Evolutionary conservation across 2,113 vertebrate genomes (phyloP), one percentile per base, ranked within the genome.

Genomic region (Malaclemys terrapin): DNA sequence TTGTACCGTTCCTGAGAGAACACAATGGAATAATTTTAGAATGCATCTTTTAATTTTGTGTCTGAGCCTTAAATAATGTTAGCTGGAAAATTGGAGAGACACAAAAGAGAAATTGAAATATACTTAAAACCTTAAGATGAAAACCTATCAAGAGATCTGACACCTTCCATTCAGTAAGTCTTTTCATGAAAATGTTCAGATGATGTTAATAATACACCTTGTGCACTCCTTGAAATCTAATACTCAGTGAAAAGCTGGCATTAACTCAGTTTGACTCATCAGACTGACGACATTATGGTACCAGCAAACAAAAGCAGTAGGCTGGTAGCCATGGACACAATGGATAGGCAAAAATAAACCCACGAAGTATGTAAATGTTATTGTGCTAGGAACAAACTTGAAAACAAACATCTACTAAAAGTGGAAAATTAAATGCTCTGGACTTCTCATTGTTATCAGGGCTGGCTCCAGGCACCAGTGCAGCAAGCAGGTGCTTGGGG

Each of bases 241-340:
- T 56, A 57, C 57, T 79, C 91, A 89, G 69, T 84, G 75, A 84
- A 84, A 92, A 85, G 81, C 50, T 80, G 57, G 35, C 57, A 89
- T 88, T 92, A 84, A 80, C 86, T 89, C 86, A 35, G 72, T 80
- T 56, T 75, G 86, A 92, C 54, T 80, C 75, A 78, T 78, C 80
- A 87, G 72, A 81, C 47, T 87, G 79, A 82, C 65, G 83, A 57
- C 80, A 84, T 80, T 69, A 72, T 84, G 57, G 56, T 88, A 72
- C 75, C 57, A 92, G 50, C 35, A 89, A 57, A 80, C 86, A 92
- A 92, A 88, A 72, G 75, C 57, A 57, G 78, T 56, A 57, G 81
- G 65, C 87, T 69, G 31, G 82, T 92, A 92, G 86, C 75, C 86
- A 92, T 88, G 91, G 86, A 80, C 86, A 88, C 91, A 92, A 79